Base-by-base conservation (phyloP, 2,888 invertebrate species). In the Cetonia aurata region DNA sequence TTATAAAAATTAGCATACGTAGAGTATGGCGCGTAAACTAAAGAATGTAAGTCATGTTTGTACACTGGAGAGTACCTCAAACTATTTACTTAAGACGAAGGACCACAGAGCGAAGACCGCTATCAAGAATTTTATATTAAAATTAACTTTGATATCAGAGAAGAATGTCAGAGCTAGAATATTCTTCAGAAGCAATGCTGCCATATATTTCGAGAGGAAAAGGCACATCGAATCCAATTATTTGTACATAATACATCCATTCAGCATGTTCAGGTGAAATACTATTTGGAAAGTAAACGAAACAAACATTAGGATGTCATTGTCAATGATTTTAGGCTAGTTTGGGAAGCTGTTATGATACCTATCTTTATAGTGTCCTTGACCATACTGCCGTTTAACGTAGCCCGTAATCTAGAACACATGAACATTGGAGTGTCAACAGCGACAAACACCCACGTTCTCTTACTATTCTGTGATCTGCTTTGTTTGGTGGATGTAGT, bases 161-260 rank as follows among this genome's bases (percentile, higher is more conserved):
- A 57, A 42, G 15, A 57, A 57, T 57, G 17, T 15, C 10, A 13
- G 57, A 12, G 37, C 57, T 13, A 37, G 57, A 42, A 41, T 66
- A 15, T 66, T 41, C 17, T 66, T 66, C 15, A 50, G 66, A 17
- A 66, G 66, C 15, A 66, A 33, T 19, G 37, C 66, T 8, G 17
- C 52, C 3, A 66, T 66, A 48, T n/a, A 37, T 12, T 37, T 66
- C 3, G 66, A 66, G 37, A 50, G 50, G 19, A 33, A 33, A 8
- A 13, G 66, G 33, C 66, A 66, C n/a, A 41, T 50, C 12, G 19
- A 33, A 19, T 66, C 66, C 0, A 33, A n/a, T 12, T 52, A 52
- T 37, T 37, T 33, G 33, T 52, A 66, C 46, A 52, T 66, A 8
- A 66, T 66, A 52, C 66, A 66, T 19, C 66, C 66, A 6, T 66